These are phyloP conservation scores for Paragorgia papillata DNA, from an alignment of 92 coral and sea anemone genomes.

Conservation along the genomic window DNA sequence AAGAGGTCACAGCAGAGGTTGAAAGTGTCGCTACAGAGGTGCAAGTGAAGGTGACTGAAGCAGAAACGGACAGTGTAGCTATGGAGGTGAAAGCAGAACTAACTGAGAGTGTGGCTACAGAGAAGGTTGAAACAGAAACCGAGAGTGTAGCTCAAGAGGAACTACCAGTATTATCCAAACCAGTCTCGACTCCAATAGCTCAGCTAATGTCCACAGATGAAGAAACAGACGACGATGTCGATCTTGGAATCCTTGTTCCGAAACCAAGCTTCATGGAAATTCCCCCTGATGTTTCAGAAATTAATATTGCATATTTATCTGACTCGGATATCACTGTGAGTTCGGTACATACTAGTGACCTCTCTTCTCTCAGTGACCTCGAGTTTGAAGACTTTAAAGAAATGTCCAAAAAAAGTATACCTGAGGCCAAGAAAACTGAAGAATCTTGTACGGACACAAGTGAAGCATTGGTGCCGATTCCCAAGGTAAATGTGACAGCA, in stretches of 20 bases:
- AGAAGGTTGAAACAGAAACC: not conserved
- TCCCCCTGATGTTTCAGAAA: not conserved
- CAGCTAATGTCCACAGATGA: slow-evolving; percentile 48
- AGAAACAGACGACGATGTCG: slow-evolving; percentile 64
- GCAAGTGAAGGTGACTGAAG: too few relatives aligned
- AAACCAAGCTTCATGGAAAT: not conserved
- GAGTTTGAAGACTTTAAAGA: slow-evolving; percentile 67
- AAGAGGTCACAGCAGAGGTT: too few relatives aligned
- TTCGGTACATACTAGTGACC: slow-evolving; percentile 96
- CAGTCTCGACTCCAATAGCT: slow-evolving; percentile 6
- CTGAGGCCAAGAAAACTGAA: slow-evolving; percentile 33
- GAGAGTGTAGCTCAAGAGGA: not conserved
- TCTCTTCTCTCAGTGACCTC: slow-evolving; percentile 75
- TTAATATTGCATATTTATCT: slow-evolving; percentile 9
- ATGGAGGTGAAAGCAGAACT: too few relatives aligned
- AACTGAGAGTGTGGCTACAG: too few relatives aligned
- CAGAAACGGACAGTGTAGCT: too few relatives aligned
- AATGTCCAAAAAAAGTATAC: slow-evolving; percentile 47
- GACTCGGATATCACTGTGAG: slow-evolving; percentile 84
- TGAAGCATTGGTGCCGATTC: not conserved
- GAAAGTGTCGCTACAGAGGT: too few relatives aligned
- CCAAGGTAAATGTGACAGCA: not conserved
- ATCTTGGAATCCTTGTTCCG: not conserved
- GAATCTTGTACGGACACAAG: slow-evolving; percentile 16
- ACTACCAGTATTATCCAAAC: not conserved